These are phyloP conservation scores for Mythimna impura DNA, from an alignment of 2,888 invertebrate species.

Conservation along the genomic window DNA sequence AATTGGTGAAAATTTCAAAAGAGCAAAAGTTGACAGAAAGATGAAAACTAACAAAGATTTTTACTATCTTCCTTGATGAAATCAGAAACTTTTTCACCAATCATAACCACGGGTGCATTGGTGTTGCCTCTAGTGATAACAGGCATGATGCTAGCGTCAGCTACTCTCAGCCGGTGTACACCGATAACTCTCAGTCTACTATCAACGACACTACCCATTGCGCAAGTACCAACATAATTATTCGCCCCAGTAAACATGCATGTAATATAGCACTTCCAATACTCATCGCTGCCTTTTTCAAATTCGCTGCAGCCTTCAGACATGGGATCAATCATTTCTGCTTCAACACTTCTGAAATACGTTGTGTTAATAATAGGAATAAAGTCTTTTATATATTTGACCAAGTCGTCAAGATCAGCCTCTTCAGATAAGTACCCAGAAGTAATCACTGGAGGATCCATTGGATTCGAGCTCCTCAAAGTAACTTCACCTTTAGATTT, in stretches of 20 bases:
- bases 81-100: slow-evolving; percentile 88
- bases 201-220: slow-evolving; percentile 66
- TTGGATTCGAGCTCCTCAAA: slow-evolving; percentile 41
- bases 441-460: slow-evolving; percentile 49
- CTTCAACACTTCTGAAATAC: slow-evolving; percentile 45
- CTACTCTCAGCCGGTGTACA: slow-evolving; percentile 88
- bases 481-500: slow-evolving; percentile 54
- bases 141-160: slow-evolving; percentile 94
- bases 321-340: slow-evolving; percentile 41
- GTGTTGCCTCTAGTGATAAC: slow-evolving; percentile 93
- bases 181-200: slow-evolving; percentile 56
- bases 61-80: slow-evolving; percentile 50
- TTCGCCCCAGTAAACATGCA: slow-evolving; percentile 49
- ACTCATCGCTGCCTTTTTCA: slow-evolving; percentile 45
- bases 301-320: slow-evolving; percentile 30
- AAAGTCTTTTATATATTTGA: slow-evolving; percentile 43
- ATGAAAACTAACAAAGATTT: background rate
- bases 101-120: slow-evolving; percentile 94
- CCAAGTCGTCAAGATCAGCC: slow-evolving; percentile 43
- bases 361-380: slow-evolving; percentile 46
- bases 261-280: slow-evolving; percentile 60
- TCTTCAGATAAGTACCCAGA: slow-evolving; percentile 47
- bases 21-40: background rate
- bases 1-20: background rate
- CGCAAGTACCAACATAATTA: slow-evolving; percentile 64